phyloP scores from a whole-genome alignment of 2,113 vertebrate species.

The Pipa parva region DNA sequence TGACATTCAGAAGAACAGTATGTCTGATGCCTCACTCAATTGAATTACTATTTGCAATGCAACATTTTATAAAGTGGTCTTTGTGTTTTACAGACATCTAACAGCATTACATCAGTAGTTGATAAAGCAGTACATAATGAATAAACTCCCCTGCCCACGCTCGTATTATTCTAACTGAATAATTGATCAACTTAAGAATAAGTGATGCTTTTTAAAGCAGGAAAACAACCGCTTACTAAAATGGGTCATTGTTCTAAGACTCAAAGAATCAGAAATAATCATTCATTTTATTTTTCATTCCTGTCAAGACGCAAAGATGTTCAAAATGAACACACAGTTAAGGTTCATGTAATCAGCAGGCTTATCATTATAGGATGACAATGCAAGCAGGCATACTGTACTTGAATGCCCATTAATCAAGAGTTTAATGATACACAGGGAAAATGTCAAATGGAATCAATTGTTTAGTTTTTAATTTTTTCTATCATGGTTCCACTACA shows the following conservation, averaged over 20 bases:
- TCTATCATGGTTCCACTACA: no score
- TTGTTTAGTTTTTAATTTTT: no score
- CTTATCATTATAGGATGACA: background rate
- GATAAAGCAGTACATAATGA: constrained; percentile 28
- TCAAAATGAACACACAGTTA: background rate
- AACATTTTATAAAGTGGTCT: constrained; percentile 30
- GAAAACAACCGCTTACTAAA: constrained; percentile 29
- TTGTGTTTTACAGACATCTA: constrained; percentile 20
- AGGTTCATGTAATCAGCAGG: background rate
- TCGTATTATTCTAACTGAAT: constrained; percentile 24
- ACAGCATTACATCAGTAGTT: constrained; percentile 36
- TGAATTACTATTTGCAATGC: constrained; percentile 35
- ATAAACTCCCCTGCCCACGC: constrained; percentile 31
- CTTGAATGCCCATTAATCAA: no score
- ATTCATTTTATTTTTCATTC: background rate
- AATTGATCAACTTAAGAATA: constrained; percentile 27
- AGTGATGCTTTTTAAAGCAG: constrained; percentile 14
- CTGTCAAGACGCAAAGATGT: background rate
- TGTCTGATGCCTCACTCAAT: constrained; percentile 26
- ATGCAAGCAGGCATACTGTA: no score
- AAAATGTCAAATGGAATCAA: no score
- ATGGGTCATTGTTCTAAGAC: background rate
- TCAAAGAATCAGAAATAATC: background rate
- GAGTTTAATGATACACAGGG: no score
- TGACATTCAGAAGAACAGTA: constrained; percentile 30